phyloP scores from a whole-genome alignment of 1,140 invertebrate species.

The Cydia strobilella region DNA sequence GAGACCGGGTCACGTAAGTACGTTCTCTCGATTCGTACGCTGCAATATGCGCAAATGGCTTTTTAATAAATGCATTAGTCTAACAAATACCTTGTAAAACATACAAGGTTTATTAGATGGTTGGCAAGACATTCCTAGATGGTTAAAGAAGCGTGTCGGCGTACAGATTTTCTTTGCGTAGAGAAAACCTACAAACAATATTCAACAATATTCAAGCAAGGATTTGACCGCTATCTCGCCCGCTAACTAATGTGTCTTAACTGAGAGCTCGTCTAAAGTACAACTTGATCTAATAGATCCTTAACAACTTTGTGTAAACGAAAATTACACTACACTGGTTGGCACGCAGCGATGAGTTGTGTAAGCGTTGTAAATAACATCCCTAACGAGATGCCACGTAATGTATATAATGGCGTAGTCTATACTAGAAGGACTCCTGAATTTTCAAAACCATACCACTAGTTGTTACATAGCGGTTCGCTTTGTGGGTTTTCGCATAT shows the following conservation, averaged over 20 bases:
- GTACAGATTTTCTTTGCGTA: slow-evolving; percentile 10
- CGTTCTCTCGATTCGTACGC: slow-evolving; percentile 16
- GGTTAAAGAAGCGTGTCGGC: slow-evolving; percentile 21
- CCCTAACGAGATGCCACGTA: neutral
- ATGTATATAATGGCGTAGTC: neutral
- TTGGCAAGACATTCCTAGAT: neutral
- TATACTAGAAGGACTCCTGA: neutral
- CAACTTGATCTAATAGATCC: neutral
- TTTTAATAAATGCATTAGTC: neutral
- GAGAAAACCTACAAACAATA: slow-evolving; percentile 11
- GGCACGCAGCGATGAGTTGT: neutral
- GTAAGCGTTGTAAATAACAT: neutral
- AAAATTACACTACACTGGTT: neutral
- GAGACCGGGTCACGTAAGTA: slow-evolving; percentile 33
- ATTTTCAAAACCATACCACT: neutral
- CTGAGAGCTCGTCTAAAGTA: neutral
- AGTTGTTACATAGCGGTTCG: neutral
- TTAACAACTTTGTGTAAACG: neutral
- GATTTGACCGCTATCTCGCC: neutral
- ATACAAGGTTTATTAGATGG: neutral
- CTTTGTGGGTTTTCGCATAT: neutral
- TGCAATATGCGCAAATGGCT: neutral
- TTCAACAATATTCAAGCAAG: neutral
- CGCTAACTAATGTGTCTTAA: neutral
- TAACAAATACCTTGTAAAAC: neutral